phyloP scores from a whole-genome alignment of 2,888 invertebrate species.

The Tetranychus truncatus region DNA sequence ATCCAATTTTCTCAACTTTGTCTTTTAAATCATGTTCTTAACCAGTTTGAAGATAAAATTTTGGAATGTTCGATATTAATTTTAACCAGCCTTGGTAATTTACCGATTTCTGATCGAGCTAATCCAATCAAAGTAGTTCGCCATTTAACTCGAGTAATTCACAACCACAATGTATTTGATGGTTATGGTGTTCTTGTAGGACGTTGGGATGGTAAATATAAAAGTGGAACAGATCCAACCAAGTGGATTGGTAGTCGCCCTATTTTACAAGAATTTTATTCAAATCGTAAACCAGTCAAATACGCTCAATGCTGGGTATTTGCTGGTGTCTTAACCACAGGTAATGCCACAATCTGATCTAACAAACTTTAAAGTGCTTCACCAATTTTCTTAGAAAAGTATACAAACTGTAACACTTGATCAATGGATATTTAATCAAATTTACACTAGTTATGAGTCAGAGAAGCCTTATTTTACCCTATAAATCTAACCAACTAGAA shows the following conservation, averaged over 20 bases:
- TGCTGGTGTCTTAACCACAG: conserved; percentile 31
- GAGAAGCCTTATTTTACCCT: too few relatives aligned
- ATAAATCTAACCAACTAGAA: too few relatives aligned
- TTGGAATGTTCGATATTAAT: conserved; percentile 31
- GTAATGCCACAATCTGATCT: conserved; percentile 14
- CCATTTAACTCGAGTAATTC: conserved; percentile 26
- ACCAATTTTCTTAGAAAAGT: neutral
- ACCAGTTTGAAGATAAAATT: conserved; percentile 31
- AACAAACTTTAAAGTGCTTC: neutral
- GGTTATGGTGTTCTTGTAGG: conserved; percentile 26
- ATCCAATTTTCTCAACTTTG: neutral
- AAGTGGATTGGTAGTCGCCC: conserved; percentile 32
- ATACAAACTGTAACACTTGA: neutral
- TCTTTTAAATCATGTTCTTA: neutral
- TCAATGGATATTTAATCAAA: neutral
- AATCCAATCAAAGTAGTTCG: conserved; percentile 27
- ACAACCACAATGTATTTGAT: conserved; percentile 20
- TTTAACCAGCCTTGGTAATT: conserved; percentile 26
- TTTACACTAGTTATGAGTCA: too few relatives aligned
- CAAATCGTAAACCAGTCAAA: conserved; percentile 30
- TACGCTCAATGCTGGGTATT: conserved; percentile 36
- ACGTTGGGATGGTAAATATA: conserved; percentile 30
- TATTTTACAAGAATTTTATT: conserved; percentile 32
- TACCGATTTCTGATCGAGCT: conserved; percentile 22
- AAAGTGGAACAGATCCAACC: conserved; percentile 31